phyloP scores from a whole-genome alignment of 2,797 vertebrate genomes.

The Acanthis flammea region DNA sequence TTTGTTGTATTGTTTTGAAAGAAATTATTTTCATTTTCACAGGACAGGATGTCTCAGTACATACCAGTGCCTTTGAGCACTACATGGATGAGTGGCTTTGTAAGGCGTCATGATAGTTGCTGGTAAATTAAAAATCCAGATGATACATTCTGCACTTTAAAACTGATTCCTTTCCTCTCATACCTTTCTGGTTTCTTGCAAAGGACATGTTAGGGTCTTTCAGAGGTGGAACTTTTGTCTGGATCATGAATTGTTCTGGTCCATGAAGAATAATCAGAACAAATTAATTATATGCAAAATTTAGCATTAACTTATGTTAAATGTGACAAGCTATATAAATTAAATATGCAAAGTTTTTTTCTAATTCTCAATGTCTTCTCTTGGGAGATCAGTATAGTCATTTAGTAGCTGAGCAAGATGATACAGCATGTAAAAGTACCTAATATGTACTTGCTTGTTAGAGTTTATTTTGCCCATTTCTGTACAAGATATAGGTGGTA shows the following conservation, averaged over 20 bases:
- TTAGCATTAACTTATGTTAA: neutral
- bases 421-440: neutral
- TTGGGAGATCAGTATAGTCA: neutral
- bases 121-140: neutral
- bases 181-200: neutral
- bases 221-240: neutral
- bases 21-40: neutral
- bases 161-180: neutral
- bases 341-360: neutral
- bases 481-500: neutral
- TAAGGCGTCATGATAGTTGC: neutral
- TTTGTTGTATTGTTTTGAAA: neutral
- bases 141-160: neutral
- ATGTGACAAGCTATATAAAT: neutral
- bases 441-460: neutral
- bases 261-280: neutral
- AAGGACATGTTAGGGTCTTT: neutral
- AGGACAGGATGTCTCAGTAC: neutral
- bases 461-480: neutral
- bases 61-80: neutral
- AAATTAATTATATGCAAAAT: neutral
- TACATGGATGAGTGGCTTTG: neutral
- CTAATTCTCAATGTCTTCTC: neutral
- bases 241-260: accelerated
- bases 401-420: neutral